Evolutionary conservation across 2,113 vertebrate species (phyloP).

Genomic region (Pterocles burchelli): DNA sequence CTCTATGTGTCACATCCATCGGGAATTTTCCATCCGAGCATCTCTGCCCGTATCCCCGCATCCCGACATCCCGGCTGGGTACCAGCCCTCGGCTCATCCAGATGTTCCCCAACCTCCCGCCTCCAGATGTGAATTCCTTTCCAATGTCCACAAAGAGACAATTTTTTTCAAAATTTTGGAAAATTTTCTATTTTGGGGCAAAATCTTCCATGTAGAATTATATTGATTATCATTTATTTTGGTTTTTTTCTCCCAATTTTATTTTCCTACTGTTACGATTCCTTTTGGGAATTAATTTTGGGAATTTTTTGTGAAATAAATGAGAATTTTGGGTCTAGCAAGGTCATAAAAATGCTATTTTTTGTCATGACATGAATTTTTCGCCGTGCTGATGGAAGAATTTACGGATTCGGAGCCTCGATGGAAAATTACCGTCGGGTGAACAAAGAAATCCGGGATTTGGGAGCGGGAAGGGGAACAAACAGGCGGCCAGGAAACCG

Average conservation of each 20-base stretch:
- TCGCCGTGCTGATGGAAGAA: rapidly evolving
- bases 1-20: too few species aligned
- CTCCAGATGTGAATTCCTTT: rapidly evolving
- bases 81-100: neutral
- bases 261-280: neutral
- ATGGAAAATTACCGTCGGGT: conserved; percentile 44
- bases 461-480: conserved; percentile 43
- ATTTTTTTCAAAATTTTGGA: neutral
- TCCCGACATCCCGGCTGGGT: neutral
- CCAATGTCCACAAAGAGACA: rapidly evolving
- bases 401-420: neutral
- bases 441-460: conserved; percentile 58
- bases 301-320: neutral
- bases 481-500: conserved; percentile 58
- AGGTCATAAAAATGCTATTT: rapidly evolving
- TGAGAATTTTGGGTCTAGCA: rapidly evolving
- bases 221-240: neutral
- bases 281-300: rapidly evolving
- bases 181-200: rapidly evolving
- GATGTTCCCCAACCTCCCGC: neutral
- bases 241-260: neutral
- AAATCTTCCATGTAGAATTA: rapidly evolving
- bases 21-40: neutral
- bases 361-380: rapidly evolving
- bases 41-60: rapidly evolving